A percentile compares a stretch with the other conserved stretches of the same genome.
These are phyloP conservation scores for Lamellibrachia satsuma DNA, from an alignment of 2,888 invertebrate species.

Conservation along the genomic window DNA sequence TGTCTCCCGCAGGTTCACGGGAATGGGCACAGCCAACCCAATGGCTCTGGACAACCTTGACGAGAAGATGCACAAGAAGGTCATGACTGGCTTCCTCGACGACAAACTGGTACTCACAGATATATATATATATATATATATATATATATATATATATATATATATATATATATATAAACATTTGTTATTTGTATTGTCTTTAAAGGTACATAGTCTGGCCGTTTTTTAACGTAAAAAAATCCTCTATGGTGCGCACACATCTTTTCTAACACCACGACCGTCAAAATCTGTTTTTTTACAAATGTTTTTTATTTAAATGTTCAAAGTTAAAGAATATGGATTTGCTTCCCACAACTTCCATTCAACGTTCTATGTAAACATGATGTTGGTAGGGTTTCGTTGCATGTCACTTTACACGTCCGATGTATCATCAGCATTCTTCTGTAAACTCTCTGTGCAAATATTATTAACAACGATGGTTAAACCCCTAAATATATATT, in stretches of 20 bases:
- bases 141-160: background rate
- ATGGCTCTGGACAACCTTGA: slow-evolving; percentile 57
- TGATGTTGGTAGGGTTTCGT: too few relatives aligned
- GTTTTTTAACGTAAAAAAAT: background rate
- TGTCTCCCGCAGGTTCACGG: slow-evolving; percentile 34
- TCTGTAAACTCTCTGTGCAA: too few relatives aligned
- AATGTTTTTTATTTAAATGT: too few relatives aligned
- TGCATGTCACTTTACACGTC: too few relatives aligned
- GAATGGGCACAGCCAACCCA: slow-evolving; percentile 58
- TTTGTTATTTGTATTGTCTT: background rate
- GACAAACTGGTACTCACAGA: slow-evolving; percentile 52
- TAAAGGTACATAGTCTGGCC: background rate
- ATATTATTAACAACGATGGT: too few relatives aligned
- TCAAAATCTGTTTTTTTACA: background rate
- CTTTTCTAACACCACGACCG: background rate
- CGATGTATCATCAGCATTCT: too few relatives aligned
- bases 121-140: background rate
- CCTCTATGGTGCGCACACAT: too few relatives aligned
- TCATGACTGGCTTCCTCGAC: slow-evolving; percentile 48
- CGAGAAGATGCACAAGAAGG: slow-evolving; percentile 45
- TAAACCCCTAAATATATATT: slow-evolving; percentile 25
- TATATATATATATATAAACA: too few relatives aligned
- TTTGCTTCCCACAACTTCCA: too few relatives aligned
- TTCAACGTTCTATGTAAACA: too few relatives aligned
- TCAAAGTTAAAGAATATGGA: too few relatives aligned